These are phyloP conservation scores for Cacatua alba DNA, from an alignment of 2,113 vertebrate genomes.

Conservation along the genomic window DNA sequence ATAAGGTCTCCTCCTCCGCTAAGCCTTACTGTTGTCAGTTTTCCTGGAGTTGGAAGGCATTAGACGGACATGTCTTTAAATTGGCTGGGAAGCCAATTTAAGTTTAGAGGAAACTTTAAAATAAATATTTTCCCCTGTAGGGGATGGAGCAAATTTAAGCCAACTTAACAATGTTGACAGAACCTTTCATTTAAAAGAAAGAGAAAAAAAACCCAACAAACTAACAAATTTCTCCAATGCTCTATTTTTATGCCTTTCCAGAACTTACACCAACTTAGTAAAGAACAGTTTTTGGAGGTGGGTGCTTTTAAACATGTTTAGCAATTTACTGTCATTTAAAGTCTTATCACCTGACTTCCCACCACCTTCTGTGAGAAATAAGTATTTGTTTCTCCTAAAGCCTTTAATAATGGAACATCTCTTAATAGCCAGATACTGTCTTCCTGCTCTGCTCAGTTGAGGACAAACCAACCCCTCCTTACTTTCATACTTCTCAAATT, in stretches of 20 bases:
- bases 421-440: background rate
- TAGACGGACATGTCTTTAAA: slow-evolving; percentile 12
- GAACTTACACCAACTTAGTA: background rate
- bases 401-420: background rate
- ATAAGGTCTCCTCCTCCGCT: background rate
- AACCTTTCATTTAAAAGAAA: background rate
- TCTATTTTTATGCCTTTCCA: background rate
- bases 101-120: slow-evolving; percentile 54
- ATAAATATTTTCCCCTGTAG: slow-evolving; percentile 49
- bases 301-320: background rate
- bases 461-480: background rate
- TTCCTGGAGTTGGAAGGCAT: background rate
- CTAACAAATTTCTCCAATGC: background rate
- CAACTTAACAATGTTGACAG: slow-evolving; percentile 7
- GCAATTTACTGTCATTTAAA: background rate
- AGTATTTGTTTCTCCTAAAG: background rate
- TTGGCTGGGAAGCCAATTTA: background rate
- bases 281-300: background rate
- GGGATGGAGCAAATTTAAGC: slow-evolving; percentile 14
- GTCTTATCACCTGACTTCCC: background rate
- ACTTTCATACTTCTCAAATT: background rate
- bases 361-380: background rate
- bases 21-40: background rate
- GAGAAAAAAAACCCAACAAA: background rate
- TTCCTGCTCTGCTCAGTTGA: background rate